Base-by-base conservation (phyloP, 2,113 vertebrate species). In the Triplophysa rosa region DNA sequence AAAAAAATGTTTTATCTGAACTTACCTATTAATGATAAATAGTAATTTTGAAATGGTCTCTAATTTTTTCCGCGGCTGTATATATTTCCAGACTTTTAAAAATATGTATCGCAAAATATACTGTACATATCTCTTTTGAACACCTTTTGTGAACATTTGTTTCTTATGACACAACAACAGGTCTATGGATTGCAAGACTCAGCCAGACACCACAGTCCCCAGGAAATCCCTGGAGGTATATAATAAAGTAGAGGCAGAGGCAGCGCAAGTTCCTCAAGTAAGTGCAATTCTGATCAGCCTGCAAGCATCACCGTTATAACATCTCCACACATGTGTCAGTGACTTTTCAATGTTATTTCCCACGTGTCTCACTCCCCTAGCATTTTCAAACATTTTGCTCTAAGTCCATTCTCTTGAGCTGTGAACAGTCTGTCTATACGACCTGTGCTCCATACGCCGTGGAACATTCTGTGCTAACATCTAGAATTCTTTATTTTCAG, bases 101-200 rank as follows among this genome's bases (percentile, higher is more conserved):
- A 17, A 6, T 54, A 19, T 54, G 4, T 54, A 54, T 17, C 19
- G 5, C 17, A 23, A 62, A 8, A 62, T 23, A 10, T 23, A 24
- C 5, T 8, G 21, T 24, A 62, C 10, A 23, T 17, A 59, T 47
- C 49, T 45, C 42, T 12, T 45, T n/a, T 23, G 54, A 62, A 52
- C 40, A 52, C 37, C 52, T 8, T 47, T 33, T 78, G 26, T 49
- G 52, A 33, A 17, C 58, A 65, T 66, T 8, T 42, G 47, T 80
- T 68, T 42, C 23, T 78, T 59, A 23, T 78, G 61, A 76, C 42
- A 8, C 40, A 42, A 63, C 66, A 16, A 14, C 75, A 99, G 97
- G 96, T 95, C 95, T 67, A 91, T 95, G 78, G 96, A 99, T 84
- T 94, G 93, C 85, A 96, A 94, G 88, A 91, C 91, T 29, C 95